Evolutionary conservation across 2,888 invertebrate species (phyloP), one percentile per base, ranked within the genome.

Genomic region (Exocentrus adspersus): DNA sequence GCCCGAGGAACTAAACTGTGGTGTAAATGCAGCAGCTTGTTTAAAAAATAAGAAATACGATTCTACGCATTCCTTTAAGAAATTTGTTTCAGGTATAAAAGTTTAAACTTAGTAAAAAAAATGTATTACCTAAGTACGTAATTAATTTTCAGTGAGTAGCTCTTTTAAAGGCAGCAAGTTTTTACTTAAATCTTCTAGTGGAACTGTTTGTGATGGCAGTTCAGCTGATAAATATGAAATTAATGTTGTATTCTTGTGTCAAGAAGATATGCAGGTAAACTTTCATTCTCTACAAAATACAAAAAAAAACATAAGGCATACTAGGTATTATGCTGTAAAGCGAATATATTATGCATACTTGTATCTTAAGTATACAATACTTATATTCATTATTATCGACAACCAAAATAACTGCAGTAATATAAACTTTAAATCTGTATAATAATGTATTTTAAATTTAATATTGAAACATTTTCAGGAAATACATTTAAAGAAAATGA

Each of bases 61-160:
- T 12, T 41, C 52, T 1, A 17, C n/a, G 16, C n/a, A 28, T 1
- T 24, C 42, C 41, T 21, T 53, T 21, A 37, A 41, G 7, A 19
- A 21, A 7, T 53, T 53, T 12, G 20, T 21, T 53, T 41, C 42
- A 21, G 53, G 53, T 53, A 21, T 6, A 21, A 10, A 53, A 50
- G 10, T 5, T n/a, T n/a, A 1, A 37, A 37, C 1, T n/a, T n/a
- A 12, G n/a, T 37, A 37, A 12, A 37, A 37, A 37, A 37, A 1
- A 37, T 2, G 9, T 2, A 37, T 2, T 37, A 37, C 2, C 14
- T 12, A 37, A 2, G 2, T 2, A 30, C n/a, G 7, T 30, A 30
- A 10, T 30, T n/a, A n/a, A n/a, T 37, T 37, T 37, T 12, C 14
- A 37, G 37, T n/a, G 14, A 5, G 14, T 3, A 2, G 14, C 37